Conservation (phyloP, 2,797 vertebrate genomes). For the Sebastolobus alascanus region DNA sequence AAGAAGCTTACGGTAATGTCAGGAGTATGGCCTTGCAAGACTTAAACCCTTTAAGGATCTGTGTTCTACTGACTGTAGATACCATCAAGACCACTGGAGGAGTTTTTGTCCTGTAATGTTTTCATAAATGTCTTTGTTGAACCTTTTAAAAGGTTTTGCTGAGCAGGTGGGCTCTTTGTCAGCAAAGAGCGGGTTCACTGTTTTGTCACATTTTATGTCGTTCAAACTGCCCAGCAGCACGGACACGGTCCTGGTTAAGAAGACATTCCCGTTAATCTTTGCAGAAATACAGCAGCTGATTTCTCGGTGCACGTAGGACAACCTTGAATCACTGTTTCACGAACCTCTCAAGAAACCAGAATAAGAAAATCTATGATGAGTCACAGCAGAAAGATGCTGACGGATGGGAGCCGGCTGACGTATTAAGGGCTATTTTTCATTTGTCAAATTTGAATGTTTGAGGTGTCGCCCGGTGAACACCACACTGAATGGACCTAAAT, state of each 20-base stretch:
- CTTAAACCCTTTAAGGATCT: conserved; percentile 32
- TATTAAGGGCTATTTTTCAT: not conserved
- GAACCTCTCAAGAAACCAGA: not conserved
- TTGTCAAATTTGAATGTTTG: conserved; percentile 3
- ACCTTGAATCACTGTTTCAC: conserved; percentile 25
- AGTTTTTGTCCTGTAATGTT: conserved; percentile 15
- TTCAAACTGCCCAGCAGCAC: not conserved
- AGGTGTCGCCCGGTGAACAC: not conserved
- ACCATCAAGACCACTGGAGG: conserved; percentile 20
- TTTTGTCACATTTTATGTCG: not conserved
- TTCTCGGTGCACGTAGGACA: not conserved
- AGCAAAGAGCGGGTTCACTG: not conserved
- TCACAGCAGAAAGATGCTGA: conserved; percentile 8
- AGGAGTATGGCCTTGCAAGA: conserved; percentile 48
- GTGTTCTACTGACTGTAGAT: conserved; percentile 29
- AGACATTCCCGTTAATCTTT: not conserved
- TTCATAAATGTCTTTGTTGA: conserved; percentile 24
- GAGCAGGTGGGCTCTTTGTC: not conserved
- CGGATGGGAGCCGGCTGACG: conserved; percentile 4
- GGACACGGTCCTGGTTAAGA: not conserved
- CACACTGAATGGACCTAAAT: conserved; percentile 27
- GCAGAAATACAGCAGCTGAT: not conserved
- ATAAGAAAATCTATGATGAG: conserved; percentile 13
- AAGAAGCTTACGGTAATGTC: conserved; percentile 67
- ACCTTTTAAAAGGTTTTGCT: not conserved